Evolutionary conservation across 2,888 invertebrate species (phyloP).

Genomic region (Gymnoscelis rufifasciata): DNA sequence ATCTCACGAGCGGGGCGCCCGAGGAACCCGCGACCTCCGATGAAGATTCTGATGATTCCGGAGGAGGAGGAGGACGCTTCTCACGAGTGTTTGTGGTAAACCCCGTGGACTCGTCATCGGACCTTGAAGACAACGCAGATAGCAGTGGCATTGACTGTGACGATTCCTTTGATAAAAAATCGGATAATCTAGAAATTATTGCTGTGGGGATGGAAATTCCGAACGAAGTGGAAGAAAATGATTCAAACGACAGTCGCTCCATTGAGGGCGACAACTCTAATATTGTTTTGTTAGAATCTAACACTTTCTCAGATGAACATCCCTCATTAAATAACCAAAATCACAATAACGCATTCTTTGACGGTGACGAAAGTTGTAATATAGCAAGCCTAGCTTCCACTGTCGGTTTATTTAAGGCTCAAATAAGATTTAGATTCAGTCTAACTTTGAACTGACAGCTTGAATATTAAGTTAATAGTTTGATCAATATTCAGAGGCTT

Average conservation of each 20-base stretch:
- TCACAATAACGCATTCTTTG: slow-evolving; percentile 45
- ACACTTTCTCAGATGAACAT: slow-evolving; percentile 60
- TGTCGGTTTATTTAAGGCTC: not conserved
- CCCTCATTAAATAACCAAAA: slow-evolving; percentile 49
- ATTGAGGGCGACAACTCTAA: slow-evolving; percentile 43
- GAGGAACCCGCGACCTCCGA: slow-evolving; percentile 71
- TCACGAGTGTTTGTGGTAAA: slow-evolving; percentile 85
- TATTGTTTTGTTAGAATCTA: slow-evolving; percentile 58
- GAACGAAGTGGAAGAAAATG: slow-evolving; percentile 46
- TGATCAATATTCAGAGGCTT: no score
- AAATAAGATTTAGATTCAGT: no score
- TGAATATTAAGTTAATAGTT: no score
- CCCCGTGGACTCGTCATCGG: slow-evolving; percentile 80
- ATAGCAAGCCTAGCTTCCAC: not conserved
- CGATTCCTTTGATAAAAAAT: slow-evolving; percentile 80
- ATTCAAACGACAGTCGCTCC: slow-evolving; percentile 40
- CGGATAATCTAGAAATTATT: slow-evolving; percentile 64
- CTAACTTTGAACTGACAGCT: no score
- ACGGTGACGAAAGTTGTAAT: slow-evolving; percentile 38
- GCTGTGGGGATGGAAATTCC: slow-evolving; percentile 49
- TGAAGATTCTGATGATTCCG: slow-evolving; percentile 75
- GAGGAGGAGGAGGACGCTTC: slow-evolving; percentile 79
- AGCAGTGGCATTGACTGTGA: slow-evolving; percentile 81
- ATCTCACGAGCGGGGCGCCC: slow-evolving; percentile 65
- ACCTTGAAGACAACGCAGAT: slow-evolving; percentile 79